Base-by-base conservation (phyloP, 2,113 vertebrate species). In the Chunga burmeisteri region DNA sequence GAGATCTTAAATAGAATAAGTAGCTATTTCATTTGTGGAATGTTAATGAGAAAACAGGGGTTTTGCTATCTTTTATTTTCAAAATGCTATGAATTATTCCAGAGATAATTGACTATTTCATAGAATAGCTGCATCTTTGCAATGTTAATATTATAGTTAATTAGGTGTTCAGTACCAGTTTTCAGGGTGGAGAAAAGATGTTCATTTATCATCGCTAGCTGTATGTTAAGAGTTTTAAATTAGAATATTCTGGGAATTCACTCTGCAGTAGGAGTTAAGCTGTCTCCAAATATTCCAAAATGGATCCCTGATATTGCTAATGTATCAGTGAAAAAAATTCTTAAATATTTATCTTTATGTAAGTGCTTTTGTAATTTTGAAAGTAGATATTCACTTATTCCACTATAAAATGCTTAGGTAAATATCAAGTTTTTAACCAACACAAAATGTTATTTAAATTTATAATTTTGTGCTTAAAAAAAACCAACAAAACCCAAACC, bases 201-300 rank as follows among this genome's bases (percentile, higher is more conserved):
- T 95, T 94, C 25, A 66, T 73, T 83, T 94, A 38, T 93, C 21
- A 59, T 93, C 66, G 77, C 73, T 96, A 66, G 88, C 91, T 96
- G 47, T 87, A 88, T 91, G 86, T 94, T 97, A 95, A 82, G 82
- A 92, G 94, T 74, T 81, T 95, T 86, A 86, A 95, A 96, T 96
- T 52, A 94, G 85, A 88, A 84, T 94, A 86, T 56, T 87, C 67
- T 80, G 74, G 78, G 88, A 90, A 94, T 92, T 96, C 70, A 53
- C 34, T 83, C 36, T 86, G 73, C 86, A 94, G 44, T 73, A 85
- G 78, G 77, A 90, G 71, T 91, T 77, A 90, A 58, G 30, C 59
- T 93, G 52, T 97, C 55, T 97, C 90, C 82, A 94, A 86, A 92
- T 97, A 96, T 79, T 96, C 61, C 72, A 79, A 92, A 93, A 91